These are phyloP conservation scores for Neoitamus cyanurus DNA, from an alignment of 2,888 invertebrate species.

Conservation along the genomic window DNA sequence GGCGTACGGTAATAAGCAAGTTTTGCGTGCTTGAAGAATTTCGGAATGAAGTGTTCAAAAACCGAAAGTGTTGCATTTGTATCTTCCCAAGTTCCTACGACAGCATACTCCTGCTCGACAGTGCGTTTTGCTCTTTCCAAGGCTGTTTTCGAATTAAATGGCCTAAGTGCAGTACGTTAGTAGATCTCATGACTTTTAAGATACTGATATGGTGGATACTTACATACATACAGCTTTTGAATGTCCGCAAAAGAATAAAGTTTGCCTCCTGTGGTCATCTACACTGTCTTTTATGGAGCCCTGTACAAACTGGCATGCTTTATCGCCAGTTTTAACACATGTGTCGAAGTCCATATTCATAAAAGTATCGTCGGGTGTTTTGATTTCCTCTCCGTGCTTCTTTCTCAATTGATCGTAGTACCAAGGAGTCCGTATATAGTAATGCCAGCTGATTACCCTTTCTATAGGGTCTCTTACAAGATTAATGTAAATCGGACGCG, in stretches of 20 bases:
- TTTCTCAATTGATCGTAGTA: conserved; percentile 89
- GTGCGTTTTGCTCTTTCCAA: conserved; percentile 85
- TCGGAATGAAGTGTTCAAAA: conserved; percentile 84
- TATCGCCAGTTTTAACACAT: conserved; percentile 82
- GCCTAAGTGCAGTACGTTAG: conserved; percentile 68
- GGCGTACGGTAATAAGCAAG: conserved; percentile 81
- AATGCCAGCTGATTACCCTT: conserved; percentile 91
- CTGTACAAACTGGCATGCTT: conserved; percentile 82
- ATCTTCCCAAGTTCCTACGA: conserved; percentile 89
- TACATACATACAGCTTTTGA: conserved; percentile 81
- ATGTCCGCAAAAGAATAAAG: conserved; percentile 91
- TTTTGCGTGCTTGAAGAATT: conserved; percentile 82
- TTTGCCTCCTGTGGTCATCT: conserved; percentile 86
- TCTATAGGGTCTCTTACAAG: conserved; percentile 90
- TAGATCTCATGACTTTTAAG: neutral
- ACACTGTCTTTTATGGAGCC: conserved; percentile 83
- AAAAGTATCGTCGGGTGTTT: conserved; percentile 69
- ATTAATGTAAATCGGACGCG: conserved; percentile 89
- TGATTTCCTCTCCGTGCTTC: conserved; percentile 63
- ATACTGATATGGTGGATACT: conserved; percentile 61
- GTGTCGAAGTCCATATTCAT: conserved; percentile 89
- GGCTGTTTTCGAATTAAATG: conserved; percentile 84
- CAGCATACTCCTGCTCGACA: conserved; percentile 87
- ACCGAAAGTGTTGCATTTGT: conserved; percentile 86
- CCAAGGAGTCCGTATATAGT: conserved; percentile 90